These are phyloP conservation scores for Serranus cabrilla DNA, from an alignment of 2,797 vertebrate genomes.

Conservation along the genomic window DNA sequence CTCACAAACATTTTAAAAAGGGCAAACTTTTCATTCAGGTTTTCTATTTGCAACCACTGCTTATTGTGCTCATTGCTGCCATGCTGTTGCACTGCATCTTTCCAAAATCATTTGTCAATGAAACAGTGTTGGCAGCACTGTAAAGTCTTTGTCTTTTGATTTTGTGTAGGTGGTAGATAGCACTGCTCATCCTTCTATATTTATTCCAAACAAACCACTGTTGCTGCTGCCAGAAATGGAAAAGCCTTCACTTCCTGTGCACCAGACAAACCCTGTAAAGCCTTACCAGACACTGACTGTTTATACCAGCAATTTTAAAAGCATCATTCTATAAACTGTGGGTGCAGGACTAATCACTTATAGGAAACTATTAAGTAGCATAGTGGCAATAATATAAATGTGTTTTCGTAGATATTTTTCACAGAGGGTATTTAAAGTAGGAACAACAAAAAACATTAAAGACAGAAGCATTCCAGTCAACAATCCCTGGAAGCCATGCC, in stretches of 20 bases:
- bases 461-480: no score
- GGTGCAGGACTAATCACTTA: neutral
- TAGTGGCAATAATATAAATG: neutral
- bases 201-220: slow-evolving; percentile 61
- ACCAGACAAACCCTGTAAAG: slow-evolving; percentile 45
- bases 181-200: slow-evolving; percentile 59
- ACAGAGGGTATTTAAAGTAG: neutral
- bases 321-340: slow-evolving; percentile 10
- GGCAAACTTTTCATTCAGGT: slow-evolving; percentile 7
- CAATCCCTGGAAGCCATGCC: no score
- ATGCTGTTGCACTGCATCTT: slow-evolving; percentile 12
- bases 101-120: slow-evolving; percentile 49
- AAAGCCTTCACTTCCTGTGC: slow-evolving; percentile 54
- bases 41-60: neutral
- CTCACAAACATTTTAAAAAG: neutral
- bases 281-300: slow-evolving; percentile 31
- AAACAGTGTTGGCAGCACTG: slow-evolving; percentile 41
- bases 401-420: neutral
- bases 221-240: slow-evolving; percentile 56
- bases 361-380: slow-evolving; percentile 1
- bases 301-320: slow-evolving; percentile 34
- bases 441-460: neutral
- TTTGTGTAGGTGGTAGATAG: slow-evolving; percentile 58
- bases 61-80: neutral
- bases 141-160: slow-evolving; percentile 53